Conservation (phyloP, 1,140 invertebrate species). For the Eufriesea mexicana region DNA sequence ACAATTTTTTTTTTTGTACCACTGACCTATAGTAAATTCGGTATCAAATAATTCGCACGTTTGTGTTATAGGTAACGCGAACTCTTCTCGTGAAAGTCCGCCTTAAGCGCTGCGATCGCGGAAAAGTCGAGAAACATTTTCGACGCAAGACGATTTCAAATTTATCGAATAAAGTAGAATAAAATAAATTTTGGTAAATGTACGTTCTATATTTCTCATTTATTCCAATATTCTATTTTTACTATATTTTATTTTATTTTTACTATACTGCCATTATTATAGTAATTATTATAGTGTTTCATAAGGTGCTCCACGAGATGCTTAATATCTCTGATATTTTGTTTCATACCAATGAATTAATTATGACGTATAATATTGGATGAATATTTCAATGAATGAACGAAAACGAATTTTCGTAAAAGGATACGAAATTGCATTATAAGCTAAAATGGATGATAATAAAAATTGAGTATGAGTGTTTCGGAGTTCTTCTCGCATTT, state of each 20-base stretch:
- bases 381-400: no score
- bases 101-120: accelerated
- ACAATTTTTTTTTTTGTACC: constrained; percentile 24
- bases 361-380: neutral
- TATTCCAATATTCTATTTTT: no score
- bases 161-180: neutral
- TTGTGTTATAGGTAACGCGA: neutral
- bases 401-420: neutral
- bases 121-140: neutral
- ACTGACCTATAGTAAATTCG: constrained; percentile 17
- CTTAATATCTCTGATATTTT: neutral
- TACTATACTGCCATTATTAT: neutral
- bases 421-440: neutral
- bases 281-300: neutral
- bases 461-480: neutral
- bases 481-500: neutral
- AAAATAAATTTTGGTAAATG: no score
- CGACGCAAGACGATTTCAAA: neutral
- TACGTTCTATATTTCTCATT: no score
- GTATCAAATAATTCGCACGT: constrained; percentile 16
- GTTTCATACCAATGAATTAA: neutral
- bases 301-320: neutral
- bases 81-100: neutral
- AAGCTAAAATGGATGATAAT: neutral
- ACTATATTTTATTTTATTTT: neutral